phyloP scores from a whole-genome alignment of 2,888 invertebrate genomes.

The Tuberolachnus salignus region DNA sequence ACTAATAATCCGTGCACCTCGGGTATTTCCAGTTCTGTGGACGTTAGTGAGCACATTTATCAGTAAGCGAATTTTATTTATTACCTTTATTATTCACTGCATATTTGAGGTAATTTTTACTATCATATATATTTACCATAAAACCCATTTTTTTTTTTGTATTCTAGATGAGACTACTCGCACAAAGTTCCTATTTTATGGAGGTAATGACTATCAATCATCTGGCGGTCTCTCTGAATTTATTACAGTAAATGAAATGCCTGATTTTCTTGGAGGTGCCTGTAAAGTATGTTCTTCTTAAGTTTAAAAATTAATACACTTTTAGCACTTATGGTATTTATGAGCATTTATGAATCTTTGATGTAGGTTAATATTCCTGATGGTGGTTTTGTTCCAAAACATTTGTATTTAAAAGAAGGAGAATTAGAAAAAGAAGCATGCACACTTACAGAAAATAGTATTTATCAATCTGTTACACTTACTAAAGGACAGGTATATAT shows the following conservation, averaged over 20 bases:
- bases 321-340: too few species aligned
- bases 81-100: background rate
- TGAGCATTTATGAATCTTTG: conserved; percentile 9
- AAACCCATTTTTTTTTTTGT: conserved; percentile 56
- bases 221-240: conserved; percentile 83
- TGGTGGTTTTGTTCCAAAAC: conserved; percentile 90
- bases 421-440: conserved; percentile 63
- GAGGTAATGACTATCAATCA: conserved; percentile 83
- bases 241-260: conserved; percentile 82
- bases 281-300: conserved; percentile 72
- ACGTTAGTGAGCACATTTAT: conserved; percentile 94
- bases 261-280: conserved; percentile 90
- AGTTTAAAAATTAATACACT: conserved; percentile 1
- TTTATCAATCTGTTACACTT: conserved; percentile 74
- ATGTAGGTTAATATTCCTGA: conserved; percentile 59
- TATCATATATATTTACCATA: background rate
- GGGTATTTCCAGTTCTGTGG: conserved; percentile 95
- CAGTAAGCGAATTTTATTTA: conserved; percentile 65
- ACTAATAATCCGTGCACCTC: conserved; percentile 86
- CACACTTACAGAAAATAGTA: conserved; percentile 70
- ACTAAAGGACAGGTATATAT: conserved; percentile 67
- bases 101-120: background rate
- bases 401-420: conserved; percentile 75
- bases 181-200: conserved; percentile 89
- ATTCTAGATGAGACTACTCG: conserved; percentile 85